Evolutionary conservation across 1,140 invertebrate genomes (phyloP), one percentile per base, ranked within the genome.

Genomic region (Eriosoma lanigerum): DNA sequence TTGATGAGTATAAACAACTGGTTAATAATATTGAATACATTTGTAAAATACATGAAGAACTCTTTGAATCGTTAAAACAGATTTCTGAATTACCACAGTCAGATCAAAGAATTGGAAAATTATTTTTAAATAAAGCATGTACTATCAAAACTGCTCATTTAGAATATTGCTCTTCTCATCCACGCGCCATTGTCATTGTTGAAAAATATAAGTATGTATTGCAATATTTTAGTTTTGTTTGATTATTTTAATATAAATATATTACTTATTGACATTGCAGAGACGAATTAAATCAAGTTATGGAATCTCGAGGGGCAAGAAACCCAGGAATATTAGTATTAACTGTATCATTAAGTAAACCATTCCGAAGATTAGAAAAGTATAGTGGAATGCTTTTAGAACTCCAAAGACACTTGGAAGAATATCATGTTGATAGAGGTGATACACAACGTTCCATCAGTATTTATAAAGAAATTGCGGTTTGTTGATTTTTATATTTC

Each of bases 331-430:
- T 97, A 68, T 88, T 98, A 83, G 92, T 95, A 13, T 87, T 98
- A 38, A 97, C 96, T 5, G 94, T 95, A 17, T 94, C 94, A 1
- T 87, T 99, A 13, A 98, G 96, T 82, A 95, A 95, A 87, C 96
- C 97, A 9, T 99, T 99, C 86, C 90, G 96, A 70, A 90, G 97
- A 81, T 87, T 99, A 46, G 96, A 98, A 83, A 98, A 97, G 85
- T 99, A 98, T 86, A 92, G 95, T 9, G 92, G 92, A 44, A 93
- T 94, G 90, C 87, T 99, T 24, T 96, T 98, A 87, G 97, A 99
- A 86, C 86, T 99, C 66, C 96, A 98, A 84, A 88, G 96, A 81
- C 96, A 98, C 85, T 93, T 97, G 48, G 94, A 96, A 88, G 97
- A 98, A 86, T 93, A 91, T 84, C 96, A 99, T 87, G 90, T 93